These are phyloP conservation scores for Dendroctonus valens DNA, from an alignment of 1,140 invertebrate species.

Conservation along the genomic window DNA sequence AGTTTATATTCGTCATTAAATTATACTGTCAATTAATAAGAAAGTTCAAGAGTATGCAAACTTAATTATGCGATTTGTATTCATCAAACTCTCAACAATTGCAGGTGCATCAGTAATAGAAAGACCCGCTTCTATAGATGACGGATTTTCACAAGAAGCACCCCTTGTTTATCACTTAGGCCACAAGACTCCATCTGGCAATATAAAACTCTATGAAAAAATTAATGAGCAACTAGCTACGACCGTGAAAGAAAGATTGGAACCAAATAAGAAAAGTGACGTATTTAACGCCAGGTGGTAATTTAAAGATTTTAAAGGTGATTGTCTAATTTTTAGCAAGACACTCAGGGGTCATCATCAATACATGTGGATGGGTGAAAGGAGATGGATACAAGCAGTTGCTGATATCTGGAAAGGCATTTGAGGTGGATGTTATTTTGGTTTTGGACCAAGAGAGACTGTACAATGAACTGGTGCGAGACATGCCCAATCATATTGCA, in stretches of 20 bases:
- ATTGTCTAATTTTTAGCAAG: slow-evolving; percentile 59
- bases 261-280: slow-evolving; percentile 81
- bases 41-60: too few relatives aligned
- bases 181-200: slow-evolving; percentile 74
- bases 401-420: slow-evolving; percentile 84
- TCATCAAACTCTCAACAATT: slow-evolving; percentile 1
- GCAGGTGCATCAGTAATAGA: slow-evolving; percentile 83
- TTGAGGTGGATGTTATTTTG: slow-evolving; percentile 93
- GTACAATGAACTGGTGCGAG: slow-evolving; percentile 90
- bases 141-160: slow-evolving; percentile 89
- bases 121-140: slow-evolving; percentile 85
- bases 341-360: slow-evolving; percentile 93
- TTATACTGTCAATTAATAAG: neutral
- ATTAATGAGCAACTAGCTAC: slow-evolving; percentile 83
- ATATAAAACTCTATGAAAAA: slow-evolving; percentile 83
- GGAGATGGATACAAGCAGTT: slow-evolving; percentile 81
- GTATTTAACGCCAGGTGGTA: neutral
- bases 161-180: slow-evolving; percentile 95
- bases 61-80: too few relatives aligned
- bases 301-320: slow-evolving; percentile 11
- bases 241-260: slow-evolving; percentile 80
- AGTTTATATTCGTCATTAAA: too few relatives aligned
- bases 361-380: slow-evolving; percentile 98
- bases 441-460: slow-evolving; percentile 96
- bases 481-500: slow-evolving; percentile 91